These are phyloP conservation scores for Seladonia tumulorum DNA, from an alignment of 2,888 invertebrate species.

Conservation along the genomic window DNA sequence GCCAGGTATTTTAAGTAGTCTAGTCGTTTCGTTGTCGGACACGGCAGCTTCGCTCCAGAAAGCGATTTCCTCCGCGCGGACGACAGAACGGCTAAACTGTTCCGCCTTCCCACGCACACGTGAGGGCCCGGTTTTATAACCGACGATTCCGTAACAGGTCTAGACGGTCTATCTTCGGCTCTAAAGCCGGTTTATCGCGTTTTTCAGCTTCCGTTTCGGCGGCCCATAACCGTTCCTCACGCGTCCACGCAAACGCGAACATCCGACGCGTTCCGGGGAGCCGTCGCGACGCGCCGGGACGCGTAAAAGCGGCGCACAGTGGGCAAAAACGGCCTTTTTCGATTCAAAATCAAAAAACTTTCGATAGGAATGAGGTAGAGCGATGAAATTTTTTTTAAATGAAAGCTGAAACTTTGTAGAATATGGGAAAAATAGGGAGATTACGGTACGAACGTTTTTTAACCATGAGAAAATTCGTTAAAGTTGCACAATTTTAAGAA, in stretches of 20 bases:
- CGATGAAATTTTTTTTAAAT: too few species aligned
- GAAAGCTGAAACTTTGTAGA: too few species aligned
- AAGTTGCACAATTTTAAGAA: too few species aligned
- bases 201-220: background rate
- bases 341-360: too few species aligned
- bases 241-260: slow-evolving; percentile 10
- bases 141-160: slow-evolving; percentile 40
- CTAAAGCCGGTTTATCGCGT: slow-evolving; percentile 30
- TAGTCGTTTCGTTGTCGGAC: slow-evolving; percentile 78
- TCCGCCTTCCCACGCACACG: slow-evolving; percentile 17
- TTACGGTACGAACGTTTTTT: too few species aligned
- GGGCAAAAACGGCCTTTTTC: too few species aligned
- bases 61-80: slow-evolving; percentile 60
- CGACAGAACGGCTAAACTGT: slow-evolving; percentile 23
- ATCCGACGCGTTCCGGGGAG: slow-evolving; percentile 18
- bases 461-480: too few species aligned
- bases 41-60: slow-evolving; percentile 52
- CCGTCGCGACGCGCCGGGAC: background rate
- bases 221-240: background rate
- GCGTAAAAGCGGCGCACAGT: slow-evolving; percentile 24
- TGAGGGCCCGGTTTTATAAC: slow-evolving; percentile 45
- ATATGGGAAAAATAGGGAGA: too few species aligned
- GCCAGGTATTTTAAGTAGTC: slow-evolving; percentile 77
- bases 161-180: slow-evolving; percentile 23
- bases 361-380: too few species aligned